Base-by-base conservation (phyloP, 2,888 invertebrate genomes). In the Salticus scenicus region DNA sequence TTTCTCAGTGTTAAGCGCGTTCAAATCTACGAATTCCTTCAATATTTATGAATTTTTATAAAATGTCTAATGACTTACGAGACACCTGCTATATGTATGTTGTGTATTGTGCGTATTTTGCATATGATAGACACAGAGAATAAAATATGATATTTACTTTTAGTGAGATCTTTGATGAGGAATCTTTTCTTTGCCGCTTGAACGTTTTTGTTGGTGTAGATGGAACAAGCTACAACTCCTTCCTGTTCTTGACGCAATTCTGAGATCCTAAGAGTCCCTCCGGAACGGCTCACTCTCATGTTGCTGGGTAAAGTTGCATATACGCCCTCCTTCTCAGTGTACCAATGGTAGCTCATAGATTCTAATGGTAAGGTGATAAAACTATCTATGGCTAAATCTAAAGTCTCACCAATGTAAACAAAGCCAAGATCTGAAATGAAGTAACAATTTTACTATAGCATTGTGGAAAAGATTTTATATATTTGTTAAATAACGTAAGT, bases 161-260 rank as follows among this genome's bases (percentile, higher is more conserved):
- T 51, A n/a, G 41, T 51, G 1, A 81, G 47, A 20, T 81, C 72
- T 14, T 72, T 51, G 27, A 86, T 66, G 31, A 76, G 67, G 42
- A 76, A 86, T 31, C 86, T 64, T 33, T 64, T 47, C 63, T 81
- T 86, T 12, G 80, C 67, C 17, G 74, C 66, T 27, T 81, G 70
- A 17, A 76, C 14, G 4, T 57, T 64, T 17, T 31, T 24, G 41
- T 76, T 76, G 24, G 76, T 76, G 69, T 71, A 86, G 2, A 76
- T 72, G 8, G 75, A 41, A 14, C 86, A 86, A 0, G 67, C 41
- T 1, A 86, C 10, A 4, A 86, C 30, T 7, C 80, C 86, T 17
- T 86, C 80, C 20, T 86, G 80, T 24, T 86, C 76, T 31, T 42
- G 71, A 0, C 86, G 51, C 10, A 86, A 71, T 27, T 86, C 86